Evolutionary conservation across 2,888 invertebrate species (phyloP), one percentile per base, ranked within the genome.

Genomic region (Encarsia formosa): DNA sequence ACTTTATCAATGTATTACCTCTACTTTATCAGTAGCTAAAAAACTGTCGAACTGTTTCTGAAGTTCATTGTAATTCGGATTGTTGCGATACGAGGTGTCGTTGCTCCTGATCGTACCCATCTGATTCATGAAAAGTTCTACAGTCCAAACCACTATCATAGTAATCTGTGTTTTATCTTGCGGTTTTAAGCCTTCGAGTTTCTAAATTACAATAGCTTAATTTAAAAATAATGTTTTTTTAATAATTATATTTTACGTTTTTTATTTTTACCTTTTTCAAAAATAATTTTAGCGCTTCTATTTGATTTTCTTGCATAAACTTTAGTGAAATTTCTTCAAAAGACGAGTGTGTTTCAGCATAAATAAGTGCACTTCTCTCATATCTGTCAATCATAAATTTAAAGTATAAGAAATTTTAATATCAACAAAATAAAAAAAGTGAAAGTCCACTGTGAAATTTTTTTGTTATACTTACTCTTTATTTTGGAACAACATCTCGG

Each of bases 301-400:
- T 86, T 68, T 94, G 82, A 50, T 87, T 82, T 0, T 85, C 79
- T 70, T 88, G 84, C 16, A 95, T 77, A 71, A 97, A 96, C 69
- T 94, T 95, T 11, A 98, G 77, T 48, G 95, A 91, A 31, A 97
- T 85, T 63, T 92, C 92, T 76, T 98, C 98, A 70, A 99, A 97
- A 18, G 94, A 89, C 35, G 88, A 87, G 63, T 88, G 85, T 0
- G 96, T 94, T 64, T 92, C 86, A 0, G 97, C 93, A 71, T 88
- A 97, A 60, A 89, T 83, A 62, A 85, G 79, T 0, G 98, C 98
- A 70, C 94, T 93, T 61, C 83, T 81, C 53, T 87, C 83, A 64
- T 85, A 95, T 44, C 79, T 79, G 46, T 19, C 61, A 64, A 29
- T 47, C 35, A 13, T 52, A 45, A 48, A 40, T 6, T n/a, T 6